These are phyloP conservation scores for Luehdorfia chinensis DNA, from an alignment of 1,140 invertebrate species.

Conservation along the genomic window DNA sequence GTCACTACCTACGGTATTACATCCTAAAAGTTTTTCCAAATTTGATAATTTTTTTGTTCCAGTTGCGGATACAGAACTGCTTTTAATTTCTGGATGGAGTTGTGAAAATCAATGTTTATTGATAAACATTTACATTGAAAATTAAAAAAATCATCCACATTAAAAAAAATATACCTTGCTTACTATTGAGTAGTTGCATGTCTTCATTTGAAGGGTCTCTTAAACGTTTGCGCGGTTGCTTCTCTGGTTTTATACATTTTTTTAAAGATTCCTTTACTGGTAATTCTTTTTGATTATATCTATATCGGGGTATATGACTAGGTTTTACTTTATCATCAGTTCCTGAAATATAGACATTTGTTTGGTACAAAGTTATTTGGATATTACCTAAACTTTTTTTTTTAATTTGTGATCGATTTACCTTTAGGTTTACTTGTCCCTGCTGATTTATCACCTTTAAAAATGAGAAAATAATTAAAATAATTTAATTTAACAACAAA, in stretches of 20 bases:
- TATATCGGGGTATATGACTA: too few species aligned
- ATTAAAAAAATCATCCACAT: neutral
- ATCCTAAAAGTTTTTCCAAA: slow-evolving; percentile 29
- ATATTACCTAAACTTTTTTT: slow-evolving; percentile 5
- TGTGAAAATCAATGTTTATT: neutral
- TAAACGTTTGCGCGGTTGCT: neutral
- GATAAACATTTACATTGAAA: neutral
- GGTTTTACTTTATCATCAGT: slow-evolving; percentile 20
- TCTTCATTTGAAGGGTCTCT: neutral
- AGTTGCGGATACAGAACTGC: slow-evolving; percentile 23
- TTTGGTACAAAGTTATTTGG: too few species aligned
- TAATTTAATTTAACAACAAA: too few species aligned
- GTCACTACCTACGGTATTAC: slow-evolving; percentile 24
- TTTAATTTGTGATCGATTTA: neutral
- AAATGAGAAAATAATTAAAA: too few species aligned
- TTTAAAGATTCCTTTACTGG: neutral
- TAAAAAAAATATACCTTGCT: neutral
- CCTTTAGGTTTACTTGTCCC: neutral
- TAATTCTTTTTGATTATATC: slow-evolving; percentile 19
- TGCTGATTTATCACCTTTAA: neutral
- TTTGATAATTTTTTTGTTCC: slow-evolving; percentile 39
- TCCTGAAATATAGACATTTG: too few species aligned
- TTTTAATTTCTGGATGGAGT: slow-evolving; percentile 2
- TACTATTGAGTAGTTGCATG: neutral
- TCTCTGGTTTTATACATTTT: slow-evolving; percentile 23